These are phyloP conservation scores for Pristionchus arcanus DNA, from an alignment of 2,888 invertebrate species.

Conservation along the genomic window DNA sequence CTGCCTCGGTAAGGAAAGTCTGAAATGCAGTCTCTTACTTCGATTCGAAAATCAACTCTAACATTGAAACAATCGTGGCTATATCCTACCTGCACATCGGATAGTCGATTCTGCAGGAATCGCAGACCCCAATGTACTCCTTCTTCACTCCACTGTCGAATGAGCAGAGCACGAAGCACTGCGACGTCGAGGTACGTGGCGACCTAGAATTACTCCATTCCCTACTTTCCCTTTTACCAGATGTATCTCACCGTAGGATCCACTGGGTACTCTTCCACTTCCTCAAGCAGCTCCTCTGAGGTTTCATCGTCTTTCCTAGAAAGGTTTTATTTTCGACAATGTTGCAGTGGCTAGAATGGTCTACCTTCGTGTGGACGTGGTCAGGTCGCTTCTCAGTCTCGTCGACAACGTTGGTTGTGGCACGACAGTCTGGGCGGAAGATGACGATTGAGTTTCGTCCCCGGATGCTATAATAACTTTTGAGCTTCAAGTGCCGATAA, in stretches of 20 bases:
- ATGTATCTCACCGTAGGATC: conserved; percentile 62
- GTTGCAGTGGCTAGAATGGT: neutral
- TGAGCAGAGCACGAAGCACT: conserved; percentile 94
- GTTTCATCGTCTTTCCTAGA: conserved; percentile 50
- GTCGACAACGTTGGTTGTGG: conserved; percentile 47
- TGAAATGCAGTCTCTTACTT: neutral
- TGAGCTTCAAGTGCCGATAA: neutral
- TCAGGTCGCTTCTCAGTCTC: conserved; percentile 47
- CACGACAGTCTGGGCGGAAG: conserved; percentile 74
- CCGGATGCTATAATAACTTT: conserved; percentile 35
- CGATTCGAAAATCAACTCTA: neutral
- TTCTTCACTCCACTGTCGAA: conserved; percentile 97
- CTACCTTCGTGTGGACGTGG: conserved; percentile 36
- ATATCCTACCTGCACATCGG: conserved; percentile 79
- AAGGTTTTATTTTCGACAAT: neutral
- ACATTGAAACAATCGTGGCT: neutral
- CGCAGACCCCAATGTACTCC: conserved; percentile 97
- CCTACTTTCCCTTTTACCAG: neutral
- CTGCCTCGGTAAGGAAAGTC: conserved; percentile 42
- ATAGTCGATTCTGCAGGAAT: conserved; percentile 82
- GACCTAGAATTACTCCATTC: conserved; percentile 75
- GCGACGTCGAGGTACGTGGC: conserved; percentile 98
- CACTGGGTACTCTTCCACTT: conserved; percentile 62
- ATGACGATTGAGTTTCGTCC: conserved; percentile 69
- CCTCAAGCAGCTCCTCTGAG: conserved; percentile 57